Base-by-base conservation (phyloP, 2,797 vertebrate genomes). In the Carapus acus region DNA sequence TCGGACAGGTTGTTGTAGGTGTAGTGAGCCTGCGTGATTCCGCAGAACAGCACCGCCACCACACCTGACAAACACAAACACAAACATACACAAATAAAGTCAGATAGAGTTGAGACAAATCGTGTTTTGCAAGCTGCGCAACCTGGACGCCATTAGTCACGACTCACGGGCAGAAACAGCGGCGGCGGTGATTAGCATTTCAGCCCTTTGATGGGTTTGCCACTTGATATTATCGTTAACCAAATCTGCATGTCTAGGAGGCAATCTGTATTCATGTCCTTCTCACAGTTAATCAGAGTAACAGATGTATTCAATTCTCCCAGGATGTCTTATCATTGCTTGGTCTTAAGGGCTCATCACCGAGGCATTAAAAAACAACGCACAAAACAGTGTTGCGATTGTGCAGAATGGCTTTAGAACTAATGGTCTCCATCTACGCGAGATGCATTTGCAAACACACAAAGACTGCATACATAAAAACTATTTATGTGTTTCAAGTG, bases 21-120 rank as follows among this genome's bases (percentile, higher is more conserved):
- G 65, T 99, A 98, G 83, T 99, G 95, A 24, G 94, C 96, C 82
- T 99, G 95, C 1, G 95, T 95, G 69, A 99, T 96, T 49, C 95
- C 96, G 74, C 96, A 99, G 84, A 97, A 99, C 42, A 99, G 88
- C 59, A 99, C 96, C 0, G 95, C 88, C n/a, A 99, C 95, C 12
- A 99, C 95, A 31, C 96, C 96, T 98, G 83, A 1, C 44, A 67
- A 57, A 45, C 27, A 16, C 18, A 44, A 8, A 42, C 43, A 62
- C 29, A 53, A 38, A 66, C 33, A 55, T 6, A 58, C 8, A 42
- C 5, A 47, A 12, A 45, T 8, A 45, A 3, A 48, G 6, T 20
- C 9, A 34, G 14, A 29, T 46, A 49, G n/a, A 22, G 5, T n/a
- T n/a, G n/a, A 27, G 24, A 27, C 24, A 29, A 3, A 47, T 15